Base-by-base conservation (phyloP, 2,113 vertebrate species). In the Apteryx mantelli region DNA sequence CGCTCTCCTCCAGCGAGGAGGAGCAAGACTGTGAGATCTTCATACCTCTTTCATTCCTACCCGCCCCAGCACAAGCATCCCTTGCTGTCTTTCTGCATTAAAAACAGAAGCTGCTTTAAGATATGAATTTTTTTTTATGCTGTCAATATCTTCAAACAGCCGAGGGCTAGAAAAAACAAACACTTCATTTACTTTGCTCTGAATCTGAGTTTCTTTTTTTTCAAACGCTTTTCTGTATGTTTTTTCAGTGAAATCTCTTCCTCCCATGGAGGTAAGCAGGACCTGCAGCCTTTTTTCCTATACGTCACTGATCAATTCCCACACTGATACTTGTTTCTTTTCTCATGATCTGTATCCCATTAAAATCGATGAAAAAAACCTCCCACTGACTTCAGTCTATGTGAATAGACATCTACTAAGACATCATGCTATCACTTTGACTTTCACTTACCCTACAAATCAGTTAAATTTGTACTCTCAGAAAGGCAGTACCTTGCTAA, bases 1-100 rank as follows among this genome's bases (percentile, higher is more conserved):
- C 22, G 48, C 63, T 93, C 58, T 60, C 94, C 42, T 93, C 40
- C 78, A 80, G 61, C 88, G 68, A 96, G 55, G 66, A 91, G 93
- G 91, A 73, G 21, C 85, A 88, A 85, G 52, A 25, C 25, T 11
- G 69, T 2, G 5, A 70, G 22, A 83, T 68, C 71, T 73, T 66
- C 83, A 44, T 63, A 50, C 26, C 26, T 75, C 15, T 73, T 91
- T 73, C 87, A 86, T 68, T 95, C 83, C 42, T 86, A 34, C 28
- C 32, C 46, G 88, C 82, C 68, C 63, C n/a, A 40, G 87, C 68
- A 91, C 79, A 94, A 95, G 88, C 58, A 89, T 61, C 77, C 9
- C 55, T 19, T 30, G 53, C 63, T 78, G 66, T 53, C 16, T 83
- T 89, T 92, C 64, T 93, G 74, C 85, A 79, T 82, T 89, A 44